Conservation (phyloP, 2,797 vertebrate species). For the Spea hammondii region DNA sequence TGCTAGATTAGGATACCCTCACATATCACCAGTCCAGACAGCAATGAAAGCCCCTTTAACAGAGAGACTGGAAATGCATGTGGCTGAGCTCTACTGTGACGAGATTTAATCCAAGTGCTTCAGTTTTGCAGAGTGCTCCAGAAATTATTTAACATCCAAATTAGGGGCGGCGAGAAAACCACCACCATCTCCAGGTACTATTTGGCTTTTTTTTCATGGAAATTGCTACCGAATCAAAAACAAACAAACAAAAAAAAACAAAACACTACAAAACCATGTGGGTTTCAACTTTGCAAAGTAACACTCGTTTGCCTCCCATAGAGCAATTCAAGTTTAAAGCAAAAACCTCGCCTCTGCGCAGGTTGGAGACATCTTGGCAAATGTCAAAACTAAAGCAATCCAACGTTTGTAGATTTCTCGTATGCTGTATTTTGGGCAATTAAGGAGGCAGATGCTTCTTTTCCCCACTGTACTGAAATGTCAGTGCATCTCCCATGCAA, state of each 20-base stretch:
- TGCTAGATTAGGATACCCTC: conserved; percentile 16
- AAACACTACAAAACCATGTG: no score
- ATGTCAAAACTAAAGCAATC: conserved; percentile 13
- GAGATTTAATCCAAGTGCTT: conserved; percentile 33
- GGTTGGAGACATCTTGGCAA: conserved; percentile 32
- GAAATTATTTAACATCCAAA: background rate
- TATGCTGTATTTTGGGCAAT: conserved; percentile 4
- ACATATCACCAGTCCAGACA: background rate
- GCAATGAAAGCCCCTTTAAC: background rate
- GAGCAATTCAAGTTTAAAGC: conserved; percentile 12
- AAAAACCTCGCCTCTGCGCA: conserved; percentile 27
- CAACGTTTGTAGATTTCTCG: background rate
- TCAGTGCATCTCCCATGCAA: conserved; percentile 29
- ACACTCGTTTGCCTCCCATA: conserved; percentile 21
- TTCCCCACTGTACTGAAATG: conserved; percentile 1
- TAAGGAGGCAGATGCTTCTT: conserved; percentile 15
- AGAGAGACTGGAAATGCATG: background rate
- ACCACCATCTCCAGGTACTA: background rate
- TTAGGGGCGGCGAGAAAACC: background rate
- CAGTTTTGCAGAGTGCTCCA: conserved; percentile 9
- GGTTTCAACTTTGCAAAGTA: conserved; percentile 11
- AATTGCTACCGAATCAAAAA: background rate
- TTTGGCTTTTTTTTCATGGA: conserved; percentile 6
- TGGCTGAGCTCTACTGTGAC: background rate
- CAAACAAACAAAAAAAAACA: no score